A percentile compares a stretch with the other conserved stretches of the same genome.
phyloP scores from a whole-genome alignment of 1,140 invertebrate genomes.

The Arctopsyche grandis region DNA sequence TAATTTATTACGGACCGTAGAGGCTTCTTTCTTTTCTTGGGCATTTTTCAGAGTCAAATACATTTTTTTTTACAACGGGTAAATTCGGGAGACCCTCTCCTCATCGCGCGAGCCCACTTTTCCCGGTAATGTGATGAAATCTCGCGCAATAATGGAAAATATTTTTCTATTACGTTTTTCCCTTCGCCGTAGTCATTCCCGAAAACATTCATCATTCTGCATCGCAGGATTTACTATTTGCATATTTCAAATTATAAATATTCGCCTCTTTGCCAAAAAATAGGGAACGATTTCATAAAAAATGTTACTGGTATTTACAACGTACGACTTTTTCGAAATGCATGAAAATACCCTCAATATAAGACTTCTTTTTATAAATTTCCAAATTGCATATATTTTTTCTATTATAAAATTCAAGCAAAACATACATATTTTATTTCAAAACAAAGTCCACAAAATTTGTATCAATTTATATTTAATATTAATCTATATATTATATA shows the following conservation, averaged over 20 bases:
- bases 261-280: neutral
- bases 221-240: constrained; percentile 32
- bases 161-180: constrained; percentile 42
- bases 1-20: constrained; percentile 40
- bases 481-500: no score
- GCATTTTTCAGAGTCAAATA: constrained; percentile 44
- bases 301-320: no score
- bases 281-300: no score
- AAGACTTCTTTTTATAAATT: no score
- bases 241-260: constrained; percentile 23
- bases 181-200: constrained; percentile 9
- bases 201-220: constrained; percentile 38
- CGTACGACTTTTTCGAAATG: no score
- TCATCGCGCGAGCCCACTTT: neutral
- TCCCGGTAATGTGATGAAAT: constrained; percentile 37
- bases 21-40: constrained; percentile 30
- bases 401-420: no score
- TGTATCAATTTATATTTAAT: no score
- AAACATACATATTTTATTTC: no score
- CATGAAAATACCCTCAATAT: no score
- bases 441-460: no score
- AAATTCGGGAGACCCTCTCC: neutral
- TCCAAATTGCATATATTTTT: no score
- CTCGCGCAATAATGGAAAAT: constrained; percentile 44
- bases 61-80: neutral